Conservation (phyloP, 1,140 invertebrate species). For the Drosophila serrata region DNA sequence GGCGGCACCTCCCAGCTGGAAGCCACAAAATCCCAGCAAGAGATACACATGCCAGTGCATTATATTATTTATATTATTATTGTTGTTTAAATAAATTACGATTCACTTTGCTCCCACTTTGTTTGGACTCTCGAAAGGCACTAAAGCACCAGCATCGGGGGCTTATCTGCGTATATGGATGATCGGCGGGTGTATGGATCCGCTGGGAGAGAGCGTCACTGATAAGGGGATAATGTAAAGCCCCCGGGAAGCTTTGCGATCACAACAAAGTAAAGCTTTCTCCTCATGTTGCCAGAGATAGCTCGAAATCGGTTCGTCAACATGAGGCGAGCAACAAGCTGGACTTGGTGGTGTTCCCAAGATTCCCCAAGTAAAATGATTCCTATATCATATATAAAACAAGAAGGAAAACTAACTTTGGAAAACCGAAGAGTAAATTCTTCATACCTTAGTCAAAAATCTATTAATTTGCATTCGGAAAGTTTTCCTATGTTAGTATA, state of each 20-base stretch:
- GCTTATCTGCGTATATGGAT: constrained; percentile 10
- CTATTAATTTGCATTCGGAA: too few relatives aligned
- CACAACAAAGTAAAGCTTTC: constrained; percentile 40
- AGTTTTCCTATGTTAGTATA: too few relatives aligned
- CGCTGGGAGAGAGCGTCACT: neutral
- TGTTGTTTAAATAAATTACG: neutral
- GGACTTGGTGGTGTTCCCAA: neutral
- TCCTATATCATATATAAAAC: too few relatives aligned
- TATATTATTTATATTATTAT: constrained; percentile 1
- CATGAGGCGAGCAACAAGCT: neutral
- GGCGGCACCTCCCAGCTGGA: neutral
- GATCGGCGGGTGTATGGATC: constrained; percentile 7
- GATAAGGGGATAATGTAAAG: constrained; percentile 23
- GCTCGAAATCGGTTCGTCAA: neutral
- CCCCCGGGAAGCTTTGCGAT: constrained; percentile 34
- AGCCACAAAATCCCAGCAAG: constrained; percentile 13
- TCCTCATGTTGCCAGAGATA: constrained; percentile 3
- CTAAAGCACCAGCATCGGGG: constrained; percentile 3
- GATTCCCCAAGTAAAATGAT: neutral
- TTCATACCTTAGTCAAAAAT: too few relatives aligned
- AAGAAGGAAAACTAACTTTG: too few relatives aligned
- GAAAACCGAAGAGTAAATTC: too few relatives aligned
- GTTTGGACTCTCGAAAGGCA: constrained; percentile 11
- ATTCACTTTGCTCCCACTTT: constrained; percentile 7
- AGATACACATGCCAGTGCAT: constrained; percentile 22